A percentile compares a stretch with the other conserved stretches of the same genome.
These are phyloP conservation scores for Sminthopsis crassicaudata DNA, from an alignment of 2,113 vertebrate genomes.

Conservation along the genomic window DNA sequence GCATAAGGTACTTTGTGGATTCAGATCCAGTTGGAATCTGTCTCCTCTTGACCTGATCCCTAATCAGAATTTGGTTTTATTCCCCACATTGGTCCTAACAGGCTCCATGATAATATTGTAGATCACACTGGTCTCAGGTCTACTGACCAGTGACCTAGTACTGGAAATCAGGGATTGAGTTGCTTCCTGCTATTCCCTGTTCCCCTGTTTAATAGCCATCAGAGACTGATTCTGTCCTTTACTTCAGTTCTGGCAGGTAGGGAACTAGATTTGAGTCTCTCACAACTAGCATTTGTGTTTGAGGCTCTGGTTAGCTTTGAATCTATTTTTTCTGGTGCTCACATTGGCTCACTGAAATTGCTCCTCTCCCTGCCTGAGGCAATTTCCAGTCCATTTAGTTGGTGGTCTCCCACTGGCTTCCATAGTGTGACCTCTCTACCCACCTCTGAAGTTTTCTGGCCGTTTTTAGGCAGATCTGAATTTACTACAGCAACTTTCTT, in stretches of 20 bases:
- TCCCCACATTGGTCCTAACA: too few relatives aligned
- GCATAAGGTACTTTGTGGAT: background rate
- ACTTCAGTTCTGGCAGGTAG: background rate
- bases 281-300: background rate
- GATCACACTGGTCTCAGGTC: too few relatives aligned
- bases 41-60: too few relatives aligned
- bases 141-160: background rate
- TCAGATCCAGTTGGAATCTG: background rate
- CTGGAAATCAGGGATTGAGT: background rate
- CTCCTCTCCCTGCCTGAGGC: background rate
- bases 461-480: background rate
- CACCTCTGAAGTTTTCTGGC: background rate
- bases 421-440: background rate
- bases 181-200: background rate
- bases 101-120: too few relatives aligned
- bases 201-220: background rate
- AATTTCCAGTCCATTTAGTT: background rate
- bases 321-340: background rate
- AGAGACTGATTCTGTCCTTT: background rate
- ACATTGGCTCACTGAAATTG: background rate
- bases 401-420: background rate
- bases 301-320: background rate
- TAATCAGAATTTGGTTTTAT: too few relatives aligned
- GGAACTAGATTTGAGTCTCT: background rate
- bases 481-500: background rate